phyloP scores from a whole-genome alignment of 2,797 vertebrate genomes.

The Sebastes cheni region DNA sequence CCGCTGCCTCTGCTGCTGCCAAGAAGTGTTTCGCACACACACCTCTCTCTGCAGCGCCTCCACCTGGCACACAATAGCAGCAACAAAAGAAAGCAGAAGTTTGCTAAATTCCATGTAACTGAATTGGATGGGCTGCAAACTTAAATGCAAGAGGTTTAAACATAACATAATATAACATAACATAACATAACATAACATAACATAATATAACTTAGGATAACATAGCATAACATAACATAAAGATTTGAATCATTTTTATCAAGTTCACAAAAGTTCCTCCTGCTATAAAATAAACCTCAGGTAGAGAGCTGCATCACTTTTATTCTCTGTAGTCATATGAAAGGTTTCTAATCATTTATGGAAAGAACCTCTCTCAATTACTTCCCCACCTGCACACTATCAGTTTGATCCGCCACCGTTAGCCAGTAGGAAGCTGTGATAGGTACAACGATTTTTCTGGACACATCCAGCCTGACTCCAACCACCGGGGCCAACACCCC shows the following conservation, averaged over 20 bases:
- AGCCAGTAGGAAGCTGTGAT: conserved; percentile 82
- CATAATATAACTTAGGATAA: background rate
- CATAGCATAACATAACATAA: background rate
- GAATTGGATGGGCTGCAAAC: background rate
- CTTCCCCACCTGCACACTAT: conserved; percentile 80
- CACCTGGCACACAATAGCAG: conserved; percentile 70
- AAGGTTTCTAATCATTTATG: background rate
- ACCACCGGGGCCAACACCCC: conserved; percentile 83
- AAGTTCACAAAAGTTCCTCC: background rate
- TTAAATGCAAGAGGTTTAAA: background rate
- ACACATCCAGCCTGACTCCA: conserved; percentile 81
- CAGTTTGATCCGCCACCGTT: conserved; percentile 67
- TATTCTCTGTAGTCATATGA: background rate
- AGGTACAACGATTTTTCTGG: conserved; percentile 80
- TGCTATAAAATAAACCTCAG: background rate
- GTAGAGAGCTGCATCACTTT: background rate
- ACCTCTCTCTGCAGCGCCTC: conserved; percentile 84
- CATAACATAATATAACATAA: background rate
- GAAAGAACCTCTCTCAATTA: background rate
- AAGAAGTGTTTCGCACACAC: conserved; percentile 75
- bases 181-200: background rate
- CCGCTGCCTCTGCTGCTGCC: conserved; percentile 82
- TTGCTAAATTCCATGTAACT: too few relatives aligned
- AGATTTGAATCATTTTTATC: background rate
- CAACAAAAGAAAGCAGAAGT: background rate